These are phyloP conservation scores for Coecobrya sp. DNA, from an alignment of 2,888 invertebrate species.

Conservation along the genomic window DNA sequence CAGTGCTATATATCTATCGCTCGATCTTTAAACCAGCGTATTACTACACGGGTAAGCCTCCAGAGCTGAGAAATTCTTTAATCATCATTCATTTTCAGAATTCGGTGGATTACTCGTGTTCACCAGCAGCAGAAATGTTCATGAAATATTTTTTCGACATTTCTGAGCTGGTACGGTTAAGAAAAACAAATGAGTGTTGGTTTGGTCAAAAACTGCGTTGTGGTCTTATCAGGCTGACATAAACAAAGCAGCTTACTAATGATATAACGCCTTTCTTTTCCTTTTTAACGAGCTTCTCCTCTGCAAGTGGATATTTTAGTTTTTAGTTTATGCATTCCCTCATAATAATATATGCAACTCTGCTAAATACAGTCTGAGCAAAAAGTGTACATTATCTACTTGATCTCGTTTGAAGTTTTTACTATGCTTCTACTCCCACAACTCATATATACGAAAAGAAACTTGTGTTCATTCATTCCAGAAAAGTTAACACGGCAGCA, in stretches of 20 bases:
- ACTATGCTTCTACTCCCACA: neutral
- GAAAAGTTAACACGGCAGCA: neutral
- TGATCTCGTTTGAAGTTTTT: neutral
- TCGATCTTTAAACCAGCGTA: neutral
- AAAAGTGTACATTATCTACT: neutral
- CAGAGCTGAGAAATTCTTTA: neutral
- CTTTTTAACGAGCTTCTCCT: neutral
- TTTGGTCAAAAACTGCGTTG: conserved; percentile 16
- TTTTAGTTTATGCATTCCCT: neutral
- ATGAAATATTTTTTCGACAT: neutral
- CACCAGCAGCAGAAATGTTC: neutral
- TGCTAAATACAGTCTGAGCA: neutral
- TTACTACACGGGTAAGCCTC: neutral
- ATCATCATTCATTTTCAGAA: conserved; percentile 17
- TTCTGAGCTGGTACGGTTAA: neutral
- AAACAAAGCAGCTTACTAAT: conserved; percentile 15
- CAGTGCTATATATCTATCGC: neutral
- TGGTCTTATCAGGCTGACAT: conserved; percentile 21
- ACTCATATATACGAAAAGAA: neutral
- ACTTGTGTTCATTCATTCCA: neutral
- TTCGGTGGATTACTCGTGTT: neutral
- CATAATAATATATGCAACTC: neutral
- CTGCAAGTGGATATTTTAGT: neutral
- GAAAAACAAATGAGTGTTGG: conserved; percentile 10
- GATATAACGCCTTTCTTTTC: conserved; percentile 14